phyloP scores from a whole-genome alignment of 2,113 vertebrate genomes.

The Mastomys natalensis region DNA sequence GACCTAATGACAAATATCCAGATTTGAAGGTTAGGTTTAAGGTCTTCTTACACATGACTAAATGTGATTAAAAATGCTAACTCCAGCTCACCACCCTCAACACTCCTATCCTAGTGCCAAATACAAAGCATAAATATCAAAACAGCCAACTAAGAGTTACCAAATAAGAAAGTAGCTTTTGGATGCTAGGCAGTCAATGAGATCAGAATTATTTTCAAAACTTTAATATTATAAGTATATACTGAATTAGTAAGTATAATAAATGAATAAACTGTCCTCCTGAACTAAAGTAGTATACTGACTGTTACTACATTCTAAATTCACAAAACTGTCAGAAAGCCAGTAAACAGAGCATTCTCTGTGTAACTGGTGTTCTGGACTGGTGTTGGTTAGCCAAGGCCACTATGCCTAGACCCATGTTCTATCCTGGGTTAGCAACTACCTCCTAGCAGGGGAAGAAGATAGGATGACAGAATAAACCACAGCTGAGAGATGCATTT shows the following conservation, averaged over 20 bases:
- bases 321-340: slow-evolving; percentile 34
- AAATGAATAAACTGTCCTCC: slow-evolving; percentile 36
- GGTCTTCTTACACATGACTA: slow-evolving; percentile 31
- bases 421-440: neutral
- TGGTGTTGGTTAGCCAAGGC: neutral
- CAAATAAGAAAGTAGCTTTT: neutral
- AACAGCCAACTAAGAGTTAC: neutral
- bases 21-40: neutral
- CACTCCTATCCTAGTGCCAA: neutral
- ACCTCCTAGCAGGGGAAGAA: neutral
- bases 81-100: neutral
- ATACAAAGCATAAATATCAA: neutral
- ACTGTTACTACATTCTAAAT: slow-evolving; percentile 9
- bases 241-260: neutral
- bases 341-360: neutral
- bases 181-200: neutral
- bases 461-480: neutral
- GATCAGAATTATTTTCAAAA: slow-evolving; percentile 27
- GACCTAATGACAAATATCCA: neutral
- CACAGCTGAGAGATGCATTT: neutral
- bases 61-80: neutral
- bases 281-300: neutral
- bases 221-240: slow-evolving; percentile 44
- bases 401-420: neutral
- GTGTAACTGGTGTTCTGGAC: neutral